Conservation (phyloP, 2,888 invertebrate genomes). For the Scaptomyza reducta region DNA sequence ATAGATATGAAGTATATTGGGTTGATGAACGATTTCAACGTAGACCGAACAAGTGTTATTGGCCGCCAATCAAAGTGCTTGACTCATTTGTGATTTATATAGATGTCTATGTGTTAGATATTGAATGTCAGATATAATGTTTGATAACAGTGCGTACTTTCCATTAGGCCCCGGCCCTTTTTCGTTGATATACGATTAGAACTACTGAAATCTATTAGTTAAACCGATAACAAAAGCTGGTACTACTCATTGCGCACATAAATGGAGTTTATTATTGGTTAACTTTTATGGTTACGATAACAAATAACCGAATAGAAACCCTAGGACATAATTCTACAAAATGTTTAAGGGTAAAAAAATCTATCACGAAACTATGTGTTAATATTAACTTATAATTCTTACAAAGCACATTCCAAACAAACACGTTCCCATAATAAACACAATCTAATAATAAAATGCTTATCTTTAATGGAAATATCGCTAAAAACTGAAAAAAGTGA, state of each 20-base stretch:
- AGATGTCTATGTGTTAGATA: conserved; percentile 12
- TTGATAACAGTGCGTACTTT: conserved; percentile 4
- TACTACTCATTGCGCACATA: conserved; percentile 10
- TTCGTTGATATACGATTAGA: conserved; percentile 18
- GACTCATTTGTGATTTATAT: conserved; percentile 47
- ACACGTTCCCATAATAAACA: neutral
- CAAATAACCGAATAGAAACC: neutral
- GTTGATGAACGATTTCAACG: conserved; percentile 1
- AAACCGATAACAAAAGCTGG: conserved; percentile 19
- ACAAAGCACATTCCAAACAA: neutral
- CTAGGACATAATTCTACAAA: too few relatives aligned
- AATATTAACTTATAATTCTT: too few relatives aligned
- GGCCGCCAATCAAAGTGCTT: conserved; percentile 40
- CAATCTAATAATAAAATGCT: conserved; percentile 8
- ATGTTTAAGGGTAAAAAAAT: too few relatives aligned
- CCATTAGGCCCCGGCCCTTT: neutral
- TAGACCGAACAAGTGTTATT: conserved; percentile 26
- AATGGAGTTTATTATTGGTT: conserved; percentile 8
- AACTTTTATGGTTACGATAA: conserved; percentile 6
- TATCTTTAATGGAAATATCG: conserved; percentile 1
- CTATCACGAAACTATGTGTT: too few relatives aligned
- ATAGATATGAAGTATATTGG: neutral
- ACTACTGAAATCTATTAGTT: conserved; percentile 22
- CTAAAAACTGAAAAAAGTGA: neutral
- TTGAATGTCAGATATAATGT: conserved; percentile 14